Evolutionary conservation across 2,113 vertebrate species (phyloP), one percentile per base, ranked within the genome.

Genomic region (Dromiciops gliroides): DNA sequence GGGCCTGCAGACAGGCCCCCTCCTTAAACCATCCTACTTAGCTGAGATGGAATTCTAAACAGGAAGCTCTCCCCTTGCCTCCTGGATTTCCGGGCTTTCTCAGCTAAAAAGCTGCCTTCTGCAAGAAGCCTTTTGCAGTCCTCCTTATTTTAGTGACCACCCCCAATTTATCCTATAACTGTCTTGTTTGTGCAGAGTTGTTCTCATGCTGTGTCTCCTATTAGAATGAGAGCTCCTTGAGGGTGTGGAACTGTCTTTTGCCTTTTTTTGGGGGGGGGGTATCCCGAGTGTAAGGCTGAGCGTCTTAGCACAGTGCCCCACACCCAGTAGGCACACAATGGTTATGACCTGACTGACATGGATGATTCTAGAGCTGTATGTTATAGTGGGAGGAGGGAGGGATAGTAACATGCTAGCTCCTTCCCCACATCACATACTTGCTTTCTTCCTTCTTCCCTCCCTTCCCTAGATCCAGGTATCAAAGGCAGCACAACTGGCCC

Each of bases 401-500:
- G 1, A 31, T 7, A 23, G 26, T 8, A 49, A 2, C 67, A 0
- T 28, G 3, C 1, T 50, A 44, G 2, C 31, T 0, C 4, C 9
- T 8, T 26, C 23, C 67, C 67, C n/a, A 44, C 19, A 44, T 7
- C 19, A 83, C 16, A 44, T 83, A 44, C 23, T 14, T 90, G 47
- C 48, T 50, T 50, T 90, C 89, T 26, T 90, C 51, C 37, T 37
- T 3, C 90, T 9, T 37, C 12, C 51, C 31, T 44, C 50, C 51
- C 22, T 48, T 50, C 25, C 53, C 48, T 48, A 47, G 94, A 44
- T 96, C 9, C 95, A 90, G 53, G 98, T 98, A 8, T 97, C 98
- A 90, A 95, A 89, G 95, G 98, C 96, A 56, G 97, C 98, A 48
- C 97, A 75, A 91, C 92, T 9, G 67, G 97, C 98, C 0, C 7